A percentile compares a stretch with the other conserved stretches of the same genome.
Evolutionary conservation across 2,113 vertebrate species (phyloP).

Genomic region (Bostrychus sinensis): DNA sequence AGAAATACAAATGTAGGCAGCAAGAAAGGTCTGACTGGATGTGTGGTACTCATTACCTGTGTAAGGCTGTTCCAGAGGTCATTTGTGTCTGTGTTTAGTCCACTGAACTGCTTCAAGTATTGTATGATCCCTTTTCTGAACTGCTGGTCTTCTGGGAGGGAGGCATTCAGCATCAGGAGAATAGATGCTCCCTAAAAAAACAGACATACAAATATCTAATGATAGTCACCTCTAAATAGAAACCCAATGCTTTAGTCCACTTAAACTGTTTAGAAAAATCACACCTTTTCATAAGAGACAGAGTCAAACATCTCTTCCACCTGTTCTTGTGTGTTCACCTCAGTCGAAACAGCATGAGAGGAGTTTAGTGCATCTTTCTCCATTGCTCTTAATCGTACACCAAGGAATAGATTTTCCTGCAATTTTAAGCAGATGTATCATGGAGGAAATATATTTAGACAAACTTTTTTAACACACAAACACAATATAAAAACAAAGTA

Average conservation of each 20-base stretch:
- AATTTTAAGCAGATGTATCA: constrained; percentile 2
- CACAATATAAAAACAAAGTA: not conserved
- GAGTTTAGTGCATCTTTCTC: constrained; percentile 90
- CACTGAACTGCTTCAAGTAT: constrained; percentile 85
- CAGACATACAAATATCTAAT: constrained; percentile 10
- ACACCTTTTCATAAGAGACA: constrained; percentile 94
- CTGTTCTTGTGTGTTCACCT: constrained; percentile 85
- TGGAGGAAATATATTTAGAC: not conserved
- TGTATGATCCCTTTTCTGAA: constrained; percentile 86
- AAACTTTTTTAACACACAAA: not conserved
- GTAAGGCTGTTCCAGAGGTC: constrained; percentile 93
- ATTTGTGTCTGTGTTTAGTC: constrained; percentile 82
- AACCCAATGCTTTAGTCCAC: not conserved
- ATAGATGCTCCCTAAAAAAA: constrained; percentile 88
- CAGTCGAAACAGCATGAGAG: constrained; percentile 88
- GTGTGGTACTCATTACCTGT: constrained; percentile 62
- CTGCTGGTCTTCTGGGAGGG: constrained; percentile 78
- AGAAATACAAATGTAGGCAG: not conserved
- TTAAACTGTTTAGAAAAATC: not conserved
- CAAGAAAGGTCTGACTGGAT: not conserved
- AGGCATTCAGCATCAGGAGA: constrained; percentile 90
- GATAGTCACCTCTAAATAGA: constrained; percentile 6
- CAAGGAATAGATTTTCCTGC: constrained; percentile 89
- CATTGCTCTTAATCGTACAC: constrained; percentile 85
- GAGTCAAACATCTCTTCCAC: constrained; percentile 97